Evolutionary conservation across 2,113 vertebrate species (phyloP).

Genomic region (Puma concolor): DNA sequence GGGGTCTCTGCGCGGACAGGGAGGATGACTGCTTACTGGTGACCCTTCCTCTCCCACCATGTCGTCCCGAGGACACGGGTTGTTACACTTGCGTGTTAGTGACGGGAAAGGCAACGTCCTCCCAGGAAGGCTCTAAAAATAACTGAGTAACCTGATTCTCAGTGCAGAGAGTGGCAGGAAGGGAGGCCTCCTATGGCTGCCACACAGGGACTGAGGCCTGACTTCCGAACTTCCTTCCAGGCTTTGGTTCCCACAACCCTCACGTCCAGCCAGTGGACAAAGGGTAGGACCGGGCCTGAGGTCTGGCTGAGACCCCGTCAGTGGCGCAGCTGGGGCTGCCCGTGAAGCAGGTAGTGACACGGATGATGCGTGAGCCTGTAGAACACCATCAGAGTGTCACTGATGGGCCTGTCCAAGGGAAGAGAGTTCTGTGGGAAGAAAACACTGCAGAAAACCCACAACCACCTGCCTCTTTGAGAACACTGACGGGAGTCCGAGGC

Average conservation of each 20-base stretch:
- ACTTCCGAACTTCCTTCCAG: background rate
- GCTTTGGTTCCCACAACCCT: background rate
- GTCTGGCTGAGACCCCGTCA: background rate
- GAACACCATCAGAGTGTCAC: background rate
- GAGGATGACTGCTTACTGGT: background rate
- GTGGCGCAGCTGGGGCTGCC: background rate
- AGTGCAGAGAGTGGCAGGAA: background rate
- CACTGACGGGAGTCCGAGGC: background rate
- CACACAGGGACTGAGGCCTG: background rate
- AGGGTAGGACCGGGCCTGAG: background rate
- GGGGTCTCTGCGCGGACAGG: background rate
- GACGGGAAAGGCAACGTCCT: background rate
- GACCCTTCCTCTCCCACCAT: background rate
- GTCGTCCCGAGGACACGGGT: background rate
- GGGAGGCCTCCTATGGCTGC: background rate
- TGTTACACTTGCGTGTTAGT: background rate
- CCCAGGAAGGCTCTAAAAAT: background rate
- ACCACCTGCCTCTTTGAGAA: background rate
- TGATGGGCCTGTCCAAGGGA: background rate
- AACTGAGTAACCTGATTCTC: background rate
- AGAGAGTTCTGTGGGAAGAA: background rate
- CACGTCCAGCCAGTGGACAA: fast-evolving
- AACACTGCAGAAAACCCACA: background rate
- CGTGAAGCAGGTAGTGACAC: background rate
- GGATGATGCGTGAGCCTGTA: fast-evolving